phyloP scores from a whole-genome alignment of 1,140 invertebrate species.

The Temnothorax curvispinosus region DNA sequence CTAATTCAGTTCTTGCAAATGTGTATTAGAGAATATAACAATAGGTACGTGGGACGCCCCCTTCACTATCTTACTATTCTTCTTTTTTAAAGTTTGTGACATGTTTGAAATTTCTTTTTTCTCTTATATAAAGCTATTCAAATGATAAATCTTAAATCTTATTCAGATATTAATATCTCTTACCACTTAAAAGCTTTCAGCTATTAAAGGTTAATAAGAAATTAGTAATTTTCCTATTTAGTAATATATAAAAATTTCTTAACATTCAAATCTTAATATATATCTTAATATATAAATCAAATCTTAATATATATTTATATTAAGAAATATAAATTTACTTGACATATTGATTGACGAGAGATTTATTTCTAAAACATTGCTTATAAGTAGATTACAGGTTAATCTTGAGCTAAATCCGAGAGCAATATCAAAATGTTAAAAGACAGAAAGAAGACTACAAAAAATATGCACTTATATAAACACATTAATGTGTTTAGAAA shows the following conservation, averaged over 20 bases:
- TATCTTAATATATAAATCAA: background rate
- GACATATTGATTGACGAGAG: background rate
- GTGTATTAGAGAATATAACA: background rate
- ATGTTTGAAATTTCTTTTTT: background rate
- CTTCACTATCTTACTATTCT: background rate
- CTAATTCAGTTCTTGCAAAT: background rate
- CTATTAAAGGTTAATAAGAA: background rate
- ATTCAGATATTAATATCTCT: constrained; percentile 3
- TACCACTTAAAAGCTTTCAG: background rate
- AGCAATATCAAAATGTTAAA: background rate
- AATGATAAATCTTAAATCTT: background rate
- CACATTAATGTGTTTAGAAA: background rate
- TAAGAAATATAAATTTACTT: background rate
- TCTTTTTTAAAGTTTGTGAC: background rate
- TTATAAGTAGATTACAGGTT: background rate
- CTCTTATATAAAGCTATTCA: background rate
- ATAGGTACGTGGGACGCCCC: background rate
- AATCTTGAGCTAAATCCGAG: background rate
- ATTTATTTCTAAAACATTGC: background rate
- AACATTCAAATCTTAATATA: background rate
- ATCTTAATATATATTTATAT: background rate
- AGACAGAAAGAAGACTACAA: background rate
- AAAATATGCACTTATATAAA: background rate
- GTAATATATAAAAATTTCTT: background rate
- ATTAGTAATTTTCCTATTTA: background rate